A percentile compares a stretch with the other conserved stretches of the same genome.
Conservation (phyloP, 1,140 invertebrate genomes). For the Adoxophyes honmai region DNA sequence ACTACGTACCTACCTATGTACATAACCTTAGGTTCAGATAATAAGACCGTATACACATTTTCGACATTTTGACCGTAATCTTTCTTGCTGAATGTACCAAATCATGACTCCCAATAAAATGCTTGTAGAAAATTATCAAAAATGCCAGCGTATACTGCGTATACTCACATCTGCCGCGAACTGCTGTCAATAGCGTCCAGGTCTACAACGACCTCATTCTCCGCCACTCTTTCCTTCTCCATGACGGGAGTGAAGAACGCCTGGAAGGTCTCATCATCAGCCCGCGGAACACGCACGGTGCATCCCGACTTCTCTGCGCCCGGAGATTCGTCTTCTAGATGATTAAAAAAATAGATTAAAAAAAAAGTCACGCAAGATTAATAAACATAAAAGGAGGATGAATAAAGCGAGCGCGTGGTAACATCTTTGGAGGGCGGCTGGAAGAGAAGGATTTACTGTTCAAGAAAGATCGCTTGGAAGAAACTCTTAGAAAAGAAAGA, state of each 20-base stretch:
- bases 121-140: too few relatives aligned
- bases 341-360: conserved; percentile 7
- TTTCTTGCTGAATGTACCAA: too few relatives aligned
- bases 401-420: neutral
- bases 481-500: too few relatives aligned
- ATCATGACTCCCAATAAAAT: too few relatives aligned
- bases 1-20: too few relatives aligned
- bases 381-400: conserved; percentile 1
- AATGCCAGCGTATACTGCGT: too few relatives aligned
- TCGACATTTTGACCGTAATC: too few relatives aligned
- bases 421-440: neutral
- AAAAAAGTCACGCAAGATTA: neutral
- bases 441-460: neutral
- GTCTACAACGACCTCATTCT: conserved; percentile 50
- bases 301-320: conserved; percentile 62
- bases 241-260: conserved; percentile 80
- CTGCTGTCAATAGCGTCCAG: conserved; percentile 74
- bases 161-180: conserved; percentile 68
- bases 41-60: too few relatives aligned
- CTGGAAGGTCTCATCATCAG: conserved; percentile 83
- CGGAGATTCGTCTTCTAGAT: conserved; percentile 49
- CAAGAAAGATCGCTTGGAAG: too few relatives aligned
- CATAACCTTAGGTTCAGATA: too few relatives aligned
- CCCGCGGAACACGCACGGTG: conserved; percentile 79
- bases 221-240: conserved; percentile 37